Conservation (phyloP, 2,888 invertebrate species). For the Melikaiella ostensackeni region DNA sequence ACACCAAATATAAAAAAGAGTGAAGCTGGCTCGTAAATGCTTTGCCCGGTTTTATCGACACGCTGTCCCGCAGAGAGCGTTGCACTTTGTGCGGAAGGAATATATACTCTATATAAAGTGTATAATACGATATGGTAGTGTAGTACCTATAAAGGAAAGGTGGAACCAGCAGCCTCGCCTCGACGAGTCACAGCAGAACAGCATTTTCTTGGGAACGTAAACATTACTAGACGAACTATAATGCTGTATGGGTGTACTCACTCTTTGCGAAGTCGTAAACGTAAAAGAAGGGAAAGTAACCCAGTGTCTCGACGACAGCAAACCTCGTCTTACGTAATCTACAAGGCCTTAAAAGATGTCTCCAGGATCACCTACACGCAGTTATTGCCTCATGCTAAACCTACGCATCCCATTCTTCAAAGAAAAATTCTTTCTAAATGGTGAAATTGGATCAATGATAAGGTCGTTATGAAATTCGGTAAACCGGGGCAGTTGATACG, state of each 20-base stretch:
- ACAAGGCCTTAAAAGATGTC: constrained; percentile 58
- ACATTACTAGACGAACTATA: constrained; percentile 46
- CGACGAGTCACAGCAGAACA: constrained; percentile 49
- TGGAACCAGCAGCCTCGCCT: constrained; percentile 55
- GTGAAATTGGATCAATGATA: neutral
- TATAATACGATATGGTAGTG: constrained; percentile 8
- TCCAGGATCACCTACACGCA: constrained; percentile 52
- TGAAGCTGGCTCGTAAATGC: neutral
- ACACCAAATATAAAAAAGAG: neutral
- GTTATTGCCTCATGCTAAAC: neutral
- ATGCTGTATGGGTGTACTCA: constrained; percentile 55
- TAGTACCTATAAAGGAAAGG: constrained; percentile 42
- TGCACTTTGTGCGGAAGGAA: constrained; percentile 55
- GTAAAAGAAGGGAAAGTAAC: constrained; percentile 76
- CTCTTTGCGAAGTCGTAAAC: constrained; percentile 69
- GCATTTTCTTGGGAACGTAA: constrained; percentile 57
- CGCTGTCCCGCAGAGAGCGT: constrained; percentile 32
- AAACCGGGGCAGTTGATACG: too few relatives aligned
- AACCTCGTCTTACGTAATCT: constrained; percentile 68
- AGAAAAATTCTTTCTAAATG: neutral
- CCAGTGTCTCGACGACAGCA: constrained; percentile 54
- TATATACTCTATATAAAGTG: constrained; percentile 15
- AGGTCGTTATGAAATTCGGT: too few relatives aligned
- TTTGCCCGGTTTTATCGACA: neutral
- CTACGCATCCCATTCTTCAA: neutral